Conservation (phyloP, 2,113 vertebrate genomes). For the Zapornia atra region DNA sequence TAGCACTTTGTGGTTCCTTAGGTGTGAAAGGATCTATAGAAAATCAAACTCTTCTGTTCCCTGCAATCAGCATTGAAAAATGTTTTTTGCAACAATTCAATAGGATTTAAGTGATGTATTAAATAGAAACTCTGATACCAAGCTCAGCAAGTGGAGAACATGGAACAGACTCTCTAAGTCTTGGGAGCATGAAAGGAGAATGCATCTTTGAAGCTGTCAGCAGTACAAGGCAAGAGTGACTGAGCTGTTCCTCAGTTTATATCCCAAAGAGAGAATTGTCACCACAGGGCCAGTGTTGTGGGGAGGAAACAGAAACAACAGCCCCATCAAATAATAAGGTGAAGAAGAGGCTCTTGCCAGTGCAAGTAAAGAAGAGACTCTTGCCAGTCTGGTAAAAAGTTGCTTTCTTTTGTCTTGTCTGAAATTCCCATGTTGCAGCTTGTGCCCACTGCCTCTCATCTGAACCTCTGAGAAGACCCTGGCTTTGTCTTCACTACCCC, state of each 20-base stretch:
- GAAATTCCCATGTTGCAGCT: not conserved
- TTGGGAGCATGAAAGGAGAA: not conserved
- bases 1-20: not conserved
- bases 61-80: not conserved
- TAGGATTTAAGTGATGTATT: not conserved
- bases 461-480: not conserved
- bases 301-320: not conserved
- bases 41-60: not conserved
- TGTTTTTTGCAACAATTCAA: not conserved
- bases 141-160: not conserved
- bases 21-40: not conserved
- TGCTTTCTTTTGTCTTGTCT: not conserved
- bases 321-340: not conserved
- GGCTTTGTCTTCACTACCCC: not conserved
- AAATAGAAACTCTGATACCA: not conserved
- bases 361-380: not conserved
- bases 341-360: not conserved
- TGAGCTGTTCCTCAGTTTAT: not conserved
- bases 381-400: not conserved
- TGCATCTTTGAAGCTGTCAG: not conserved
- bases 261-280: not conserved
- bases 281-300: not conserved
- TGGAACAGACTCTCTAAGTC: not conserved
- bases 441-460: not conserved
- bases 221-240: rapidly evolving